Conservation (phyloP, 1,140 invertebrate genomes). For the Drosophila rufa region DNA sequence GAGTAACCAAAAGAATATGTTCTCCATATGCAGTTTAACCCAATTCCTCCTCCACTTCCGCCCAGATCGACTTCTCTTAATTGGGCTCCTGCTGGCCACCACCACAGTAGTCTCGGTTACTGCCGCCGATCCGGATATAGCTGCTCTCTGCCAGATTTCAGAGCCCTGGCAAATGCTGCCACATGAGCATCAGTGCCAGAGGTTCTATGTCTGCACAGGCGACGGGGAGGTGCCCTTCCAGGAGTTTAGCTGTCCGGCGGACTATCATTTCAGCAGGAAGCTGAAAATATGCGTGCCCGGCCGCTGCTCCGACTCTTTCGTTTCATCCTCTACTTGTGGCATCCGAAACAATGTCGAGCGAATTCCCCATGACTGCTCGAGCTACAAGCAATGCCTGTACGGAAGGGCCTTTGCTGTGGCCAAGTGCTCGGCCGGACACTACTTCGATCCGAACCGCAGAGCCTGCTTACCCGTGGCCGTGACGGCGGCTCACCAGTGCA, state of each 20-base stretch:
- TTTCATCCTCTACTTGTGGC: background rate
- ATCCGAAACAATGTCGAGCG: conserved; percentile 28
- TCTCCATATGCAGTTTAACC: background rate
- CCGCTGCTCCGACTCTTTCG: conserved; percentile 15
- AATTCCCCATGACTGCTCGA: conserved; percentile 39
- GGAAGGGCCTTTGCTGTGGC: conserved; percentile 28
- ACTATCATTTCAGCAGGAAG: conserved; percentile 49
- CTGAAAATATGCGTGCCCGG: conserved; percentile 37
- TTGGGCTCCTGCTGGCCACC: conserved; percentile 11
- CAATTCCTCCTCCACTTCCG: too few relatives aligned
- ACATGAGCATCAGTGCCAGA: conserved; percentile 46
- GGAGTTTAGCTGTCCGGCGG: conserved; percentile 48
- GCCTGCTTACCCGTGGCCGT: conserved; percentile 50
- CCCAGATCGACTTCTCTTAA: conserved; percentile 5
- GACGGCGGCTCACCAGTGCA: conserved; percentile 61
- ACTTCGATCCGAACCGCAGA: conserved; percentile 35
- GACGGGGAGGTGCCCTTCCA: conserved; percentile 27
- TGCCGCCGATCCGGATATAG: background rate
- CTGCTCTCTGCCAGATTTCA: conserved; percentile 16
- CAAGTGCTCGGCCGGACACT: conserved; percentile 39
- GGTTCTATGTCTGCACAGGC: conserved; percentile 64
- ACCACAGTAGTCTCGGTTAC: background rate
- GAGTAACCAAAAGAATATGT: background rate
- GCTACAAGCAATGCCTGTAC: conserved; percentile 34
- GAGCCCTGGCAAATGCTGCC: conserved; percentile 37